Base-by-base conservation (phyloP, 2,113 vertebrate genomes). In the Crocuta crocuta region DNA sequence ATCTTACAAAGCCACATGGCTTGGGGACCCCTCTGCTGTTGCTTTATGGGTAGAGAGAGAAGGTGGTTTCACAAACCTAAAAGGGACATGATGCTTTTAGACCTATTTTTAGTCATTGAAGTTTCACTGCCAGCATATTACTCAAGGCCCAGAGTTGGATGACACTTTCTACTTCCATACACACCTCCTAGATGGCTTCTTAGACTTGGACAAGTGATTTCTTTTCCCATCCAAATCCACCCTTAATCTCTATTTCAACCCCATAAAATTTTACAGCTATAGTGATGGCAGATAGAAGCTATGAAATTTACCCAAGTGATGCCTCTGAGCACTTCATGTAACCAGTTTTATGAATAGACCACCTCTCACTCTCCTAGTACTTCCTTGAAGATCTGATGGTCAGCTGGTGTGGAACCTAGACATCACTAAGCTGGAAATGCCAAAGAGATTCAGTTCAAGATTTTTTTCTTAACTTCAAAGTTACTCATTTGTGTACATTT, bases 181-280 rank as follows among this genome's bases (percentile, higher is more conserved):
- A 66, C 15, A 33, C 26, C 28, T 89, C 65, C 68, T 73, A 71
- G 35, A 66, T 39, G 55, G 61, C 71, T 23, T 94, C 90, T 71
- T 53, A 55, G 61, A 58, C 93, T 93, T 91, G 50, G 71, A 66
- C 43, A 45, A 76, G 35, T 58, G 35, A 78, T 58, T 94, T 80
- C 55, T 91, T 96, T 92, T 80, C 93, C 58, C 53, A 55, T 58
- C 71, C 48, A 84, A 74, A 21, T 28, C 45, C 84, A 5, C 31
- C 35, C 65, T 96, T 94, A 88, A 68, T 97, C 48, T 97, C 43
- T 23, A 80, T 89, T 96, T 80, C 66, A 92, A 81, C n/a, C 65
- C 83, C 55, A 74, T 85, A 93, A 95, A 94, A 96, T 89, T 95
- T 93, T 89, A 91, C 21, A 91, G 61, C 23, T 45, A 45, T 45